Evolutionary conservation across 2,113 vertebrate genomes (phyloP).

Genomic region (Acinonyx jubatus): DNA sequence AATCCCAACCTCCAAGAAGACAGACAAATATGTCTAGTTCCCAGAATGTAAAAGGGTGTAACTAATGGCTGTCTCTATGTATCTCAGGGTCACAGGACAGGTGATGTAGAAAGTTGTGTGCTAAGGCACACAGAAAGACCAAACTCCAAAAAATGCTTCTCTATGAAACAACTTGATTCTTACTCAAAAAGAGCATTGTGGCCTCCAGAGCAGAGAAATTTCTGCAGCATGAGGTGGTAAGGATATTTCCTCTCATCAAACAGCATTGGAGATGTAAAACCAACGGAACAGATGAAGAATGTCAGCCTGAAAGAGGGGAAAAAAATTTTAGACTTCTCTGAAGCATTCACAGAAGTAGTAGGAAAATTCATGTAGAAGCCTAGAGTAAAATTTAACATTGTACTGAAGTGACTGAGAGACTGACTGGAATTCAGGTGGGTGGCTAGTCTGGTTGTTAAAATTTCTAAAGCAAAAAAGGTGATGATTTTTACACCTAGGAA

Average conservation of each 20-base stretch:
- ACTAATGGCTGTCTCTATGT: background rate
- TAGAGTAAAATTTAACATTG: background rate
- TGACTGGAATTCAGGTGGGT: background rate
- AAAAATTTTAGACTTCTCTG: constrained; percentile 37
- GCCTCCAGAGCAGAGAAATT: constrained; percentile 96
- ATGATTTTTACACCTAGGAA: background rate
- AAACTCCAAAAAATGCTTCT: constrained; percentile 37
- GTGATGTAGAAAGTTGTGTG: background rate
- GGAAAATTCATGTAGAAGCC: constrained; percentile 13
- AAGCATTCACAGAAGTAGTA: constrained; percentile 17
- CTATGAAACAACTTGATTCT: constrained; percentile 76
- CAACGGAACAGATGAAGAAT: constrained; percentile 97
- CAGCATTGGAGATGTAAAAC: constrained; percentile 96
- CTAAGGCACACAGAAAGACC: constrained; percentile 7
- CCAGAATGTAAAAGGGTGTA: background rate
- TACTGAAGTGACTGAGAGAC: background rate
- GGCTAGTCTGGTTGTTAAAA: constrained; percentile 18
- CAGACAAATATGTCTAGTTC: background rate
- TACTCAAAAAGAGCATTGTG: constrained; percentile 97
- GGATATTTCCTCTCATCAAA: constrained; percentile 97
- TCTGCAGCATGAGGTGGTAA: constrained; percentile 97
- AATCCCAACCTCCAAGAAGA: background rate
- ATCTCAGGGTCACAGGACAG: background rate
- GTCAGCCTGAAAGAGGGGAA: constrained; percentile 87
- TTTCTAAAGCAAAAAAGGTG: constrained; percentile 21